These are phyloP conservation scores for Podabrus alpinus DNA, from an alignment of 2,888 invertebrate species.

Conservation along the genomic window DNA sequence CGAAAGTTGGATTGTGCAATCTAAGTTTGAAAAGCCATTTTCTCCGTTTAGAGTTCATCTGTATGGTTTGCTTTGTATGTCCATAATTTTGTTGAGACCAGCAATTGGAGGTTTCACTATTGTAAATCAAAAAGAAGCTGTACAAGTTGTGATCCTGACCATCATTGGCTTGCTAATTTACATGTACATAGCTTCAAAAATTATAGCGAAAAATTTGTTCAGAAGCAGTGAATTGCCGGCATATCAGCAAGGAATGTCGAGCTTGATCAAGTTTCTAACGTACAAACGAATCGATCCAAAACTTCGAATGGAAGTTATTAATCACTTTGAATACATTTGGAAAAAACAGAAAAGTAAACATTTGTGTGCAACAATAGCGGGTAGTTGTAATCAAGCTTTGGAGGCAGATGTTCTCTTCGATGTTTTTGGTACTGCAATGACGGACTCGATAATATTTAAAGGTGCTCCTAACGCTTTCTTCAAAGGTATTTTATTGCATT, in stretches of 20 bases:
- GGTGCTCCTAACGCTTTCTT: slow-evolving; percentile 27
- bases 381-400: slow-evolving; percentile 28
- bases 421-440: slow-evolving; percentile 28
- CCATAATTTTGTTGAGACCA: slow-evolving; percentile 3
- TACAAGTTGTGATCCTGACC: background rate
- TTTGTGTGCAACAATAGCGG: slow-evolving; percentile 14
- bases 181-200: slow-evolving; percentile 13
- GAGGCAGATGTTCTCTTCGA: slow-evolving; percentile 34
- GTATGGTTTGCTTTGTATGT: slow-evolving; percentile 6
- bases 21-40: slow-evolving; percentile 5
- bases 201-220: slow-evolving; percentile 24
- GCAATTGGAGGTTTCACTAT: background rate
- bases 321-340: slow-evolving; percentile 41
- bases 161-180: slow-evolving; percentile 8
- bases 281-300: slow-evolving; percentile 33
- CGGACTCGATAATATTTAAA: slow-evolving; percentile 23
- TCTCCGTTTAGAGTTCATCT: background rate
- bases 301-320: slow-evolving; percentile 33
- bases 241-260: slow-evolving; percentile 38
- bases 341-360: slow-evolving; percentile 27
- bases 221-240: slow-evolving; percentile 27
- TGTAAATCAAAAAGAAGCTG: background rate
- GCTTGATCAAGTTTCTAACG: slow-evolving; percentile 34
- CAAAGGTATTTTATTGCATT: slow-evolving; percentile 26
- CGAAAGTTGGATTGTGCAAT: background rate